A percentile compares a stretch with the other conserved stretches of the same genome.
Conservation (phyloP, 2,797 vertebrate genomes). For the Mormyrus hasselquistii region DNA sequence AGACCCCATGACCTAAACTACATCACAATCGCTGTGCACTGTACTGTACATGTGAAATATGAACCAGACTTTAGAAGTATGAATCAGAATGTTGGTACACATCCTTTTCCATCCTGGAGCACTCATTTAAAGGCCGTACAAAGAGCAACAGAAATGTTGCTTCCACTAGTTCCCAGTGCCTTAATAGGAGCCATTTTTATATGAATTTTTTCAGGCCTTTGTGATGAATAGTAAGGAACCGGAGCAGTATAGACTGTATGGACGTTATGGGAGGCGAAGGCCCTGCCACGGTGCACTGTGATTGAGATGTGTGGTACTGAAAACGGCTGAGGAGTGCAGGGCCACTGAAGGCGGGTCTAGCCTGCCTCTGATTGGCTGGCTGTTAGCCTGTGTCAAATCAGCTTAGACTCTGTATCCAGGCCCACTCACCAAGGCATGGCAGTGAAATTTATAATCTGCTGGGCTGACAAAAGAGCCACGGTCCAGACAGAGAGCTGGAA, state of each 20-base stretch:
- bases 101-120: not conserved
- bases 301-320: not conserved
- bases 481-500: constrained; percentile 34
- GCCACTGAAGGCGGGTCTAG: not conserved
- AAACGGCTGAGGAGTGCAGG: not conserved
- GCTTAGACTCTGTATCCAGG: constrained; percentile 55
- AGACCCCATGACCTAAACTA: not conserved
- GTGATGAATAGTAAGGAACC: not conserved
- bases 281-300: not conserved
- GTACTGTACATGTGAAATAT: not conserved
- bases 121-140: not conserved
- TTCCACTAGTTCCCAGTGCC: not conserved
- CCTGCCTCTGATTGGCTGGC: constrained; percentile 40
- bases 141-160: not conserved
- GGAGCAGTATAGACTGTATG: not conserved
- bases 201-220: not conserved
- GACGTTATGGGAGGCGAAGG: not conserved
- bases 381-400: constrained; percentile 44
- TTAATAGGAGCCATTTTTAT: not conserved
- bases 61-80: not conserved
- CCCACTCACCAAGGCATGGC: constrained; percentile 46
- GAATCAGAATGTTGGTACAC: not conserved
- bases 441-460: constrained; percentile 54
- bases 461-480: constrained; percentile 14
- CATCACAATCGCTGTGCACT: not conserved